A percentile compares a stretch with the other conserved stretches of the same genome.
Conservation (phyloP, 2,797 vertebrate genomes). For the Linurgus olivaceus region DNA sequence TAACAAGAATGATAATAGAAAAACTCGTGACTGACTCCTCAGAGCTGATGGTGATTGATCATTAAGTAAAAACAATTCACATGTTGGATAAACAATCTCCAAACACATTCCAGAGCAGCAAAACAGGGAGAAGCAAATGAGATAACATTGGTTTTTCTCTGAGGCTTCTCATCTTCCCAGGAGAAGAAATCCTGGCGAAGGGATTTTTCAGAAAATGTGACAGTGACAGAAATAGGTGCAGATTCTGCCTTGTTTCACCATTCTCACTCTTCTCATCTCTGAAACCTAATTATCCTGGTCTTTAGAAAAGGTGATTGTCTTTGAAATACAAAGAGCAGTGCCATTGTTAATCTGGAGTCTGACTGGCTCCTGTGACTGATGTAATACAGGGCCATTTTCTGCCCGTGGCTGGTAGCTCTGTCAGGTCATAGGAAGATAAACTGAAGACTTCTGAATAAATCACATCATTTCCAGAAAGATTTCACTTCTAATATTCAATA, state of each 20-base stretch:
- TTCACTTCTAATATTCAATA: background rate
- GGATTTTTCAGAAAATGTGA: background rate
- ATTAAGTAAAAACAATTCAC: background rate
- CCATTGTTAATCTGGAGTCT: fast-evolving
- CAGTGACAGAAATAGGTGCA: background rate
- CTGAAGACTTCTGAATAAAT: background rate
- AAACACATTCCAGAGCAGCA: background rate
- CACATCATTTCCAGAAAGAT: background rate
- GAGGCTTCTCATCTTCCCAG: background rate
- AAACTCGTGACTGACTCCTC: too few relatives aligned
- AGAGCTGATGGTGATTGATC: background rate
- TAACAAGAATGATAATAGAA: too few relatives aligned
- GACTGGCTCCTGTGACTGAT: background rate
- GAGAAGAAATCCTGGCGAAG: background rate
- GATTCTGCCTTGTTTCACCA: background rate
- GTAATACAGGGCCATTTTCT: background rate
- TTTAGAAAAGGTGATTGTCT: background rate
- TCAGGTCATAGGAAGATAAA: background rate
- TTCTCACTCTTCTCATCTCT: fast-evolving
- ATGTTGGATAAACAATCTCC: background rate
- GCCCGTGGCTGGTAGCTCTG: fast-evolving
- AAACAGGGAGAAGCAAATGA: background rate
- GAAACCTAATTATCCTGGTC: background rate
- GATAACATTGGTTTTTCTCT: background rate
- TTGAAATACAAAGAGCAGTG: background rate